Evolutionary conservation across 2,113 vertebrate species (phyloP), one percentile per base, ranked within the genome.

Genomic region (Rhineura floridana): DNA sequence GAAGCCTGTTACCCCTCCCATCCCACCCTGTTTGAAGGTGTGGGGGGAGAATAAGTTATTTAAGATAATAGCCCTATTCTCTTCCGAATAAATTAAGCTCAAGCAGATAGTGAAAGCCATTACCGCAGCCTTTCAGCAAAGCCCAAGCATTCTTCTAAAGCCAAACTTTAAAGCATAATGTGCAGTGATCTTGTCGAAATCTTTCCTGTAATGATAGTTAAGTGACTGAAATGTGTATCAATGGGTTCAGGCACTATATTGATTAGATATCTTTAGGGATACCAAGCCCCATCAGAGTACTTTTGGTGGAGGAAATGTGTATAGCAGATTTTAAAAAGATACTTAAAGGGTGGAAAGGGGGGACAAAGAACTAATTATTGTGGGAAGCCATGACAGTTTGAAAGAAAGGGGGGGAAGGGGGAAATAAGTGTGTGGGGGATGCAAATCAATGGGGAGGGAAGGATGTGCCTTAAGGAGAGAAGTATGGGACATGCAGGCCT

Each of bases 41-140:
- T 83, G 72, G 76, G 77, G 92, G 93, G 89, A 93, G 92, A 17
- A 55, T 59, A 94, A 95, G 90, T 97, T 95, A 96, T 97, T 97
- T 96, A 96, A 97, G 96, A 97, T 97, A 97, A 97, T 96, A 93
- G 95, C 95, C 92, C 93, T 96, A 96, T 96, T 96, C 94, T 96
- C 95, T 94, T 96, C 95, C 95, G 96, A 96, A 97, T 96, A 97
- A 97, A 97, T 97, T 97, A 97, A 96, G 92, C 95, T 96, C 88
- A 91, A 95, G 44, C 83, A 96, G 95, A 96, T 94, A 96, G 95
- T 96, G 95, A 96, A 96, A 96, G 94, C 96, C 94, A 96, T 97
- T 97, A 96, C 95, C 94, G 96, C 93, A 95, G 97, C 95, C 96
- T 97, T 96, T 97, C 96, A 97, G 96, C 95, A 96, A 96, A 96